These are phyloP conservation scores for Halocynthia roretzi DNA, from an alignment of 23 tunicate genomes.

Conservation along the genomic window DNA sequence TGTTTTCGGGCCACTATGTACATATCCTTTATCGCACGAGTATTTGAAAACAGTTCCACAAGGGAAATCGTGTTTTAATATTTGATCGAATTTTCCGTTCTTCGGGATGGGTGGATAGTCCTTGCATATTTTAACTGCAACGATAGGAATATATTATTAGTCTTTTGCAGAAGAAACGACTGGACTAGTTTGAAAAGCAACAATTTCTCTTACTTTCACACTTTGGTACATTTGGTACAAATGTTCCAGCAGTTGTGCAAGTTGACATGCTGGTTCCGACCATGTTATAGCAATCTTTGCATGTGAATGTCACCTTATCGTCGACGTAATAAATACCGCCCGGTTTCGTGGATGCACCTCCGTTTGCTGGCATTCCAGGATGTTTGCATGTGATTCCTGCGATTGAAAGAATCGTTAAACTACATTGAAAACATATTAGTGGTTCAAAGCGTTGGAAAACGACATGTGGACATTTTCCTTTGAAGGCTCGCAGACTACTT, in stretches of 20 bases:
- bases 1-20: background rate
- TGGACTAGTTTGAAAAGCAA: no score
- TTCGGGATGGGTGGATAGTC: background rate
- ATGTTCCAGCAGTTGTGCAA: background rate
- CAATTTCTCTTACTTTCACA: background rate
- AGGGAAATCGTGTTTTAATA: background rate
- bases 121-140: conserved; percentile 4
- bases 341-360: background rate
- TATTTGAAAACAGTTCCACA: background rate
- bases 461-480: no score
- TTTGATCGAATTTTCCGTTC: background rate
- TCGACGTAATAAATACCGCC: background rate
- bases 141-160: background rate
- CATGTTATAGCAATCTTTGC: background rate
- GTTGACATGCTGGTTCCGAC: background rate
- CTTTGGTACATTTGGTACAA: background rate
- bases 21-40: background rate
- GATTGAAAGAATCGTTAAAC: background rate
- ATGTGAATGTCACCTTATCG: background rate
- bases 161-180: background rate
- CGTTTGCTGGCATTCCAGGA: background rate
- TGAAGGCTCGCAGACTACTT: no score
- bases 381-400: background rate
- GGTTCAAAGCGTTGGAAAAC: no score
- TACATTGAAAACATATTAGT: background rate